Conservation (phyloP, 2,888 invertebrate species). For the Tachina lurida region DNA sequence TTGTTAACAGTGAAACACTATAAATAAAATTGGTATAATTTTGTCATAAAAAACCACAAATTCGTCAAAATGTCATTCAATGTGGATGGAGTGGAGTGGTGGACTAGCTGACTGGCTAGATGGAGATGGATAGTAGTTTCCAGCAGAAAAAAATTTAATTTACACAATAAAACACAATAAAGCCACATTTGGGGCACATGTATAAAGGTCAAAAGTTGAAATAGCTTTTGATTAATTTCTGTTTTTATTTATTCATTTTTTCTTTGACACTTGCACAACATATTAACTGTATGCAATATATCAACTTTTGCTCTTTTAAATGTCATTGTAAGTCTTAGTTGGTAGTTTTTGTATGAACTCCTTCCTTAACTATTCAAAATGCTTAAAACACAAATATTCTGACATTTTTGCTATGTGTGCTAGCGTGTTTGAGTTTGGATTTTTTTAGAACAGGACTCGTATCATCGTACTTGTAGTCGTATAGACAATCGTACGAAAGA, state of each 20-base stretch:
- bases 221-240: conserved; percentile 38
- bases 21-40: conserved; percentile 47
- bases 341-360: background rate
- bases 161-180: conserved; percentile 2
- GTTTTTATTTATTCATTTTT: background rate
- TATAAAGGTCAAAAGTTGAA: conserved; percentile 53
- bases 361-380: background rate
- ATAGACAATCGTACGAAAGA: too few relatives aligned
- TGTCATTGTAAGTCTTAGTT: background rate
- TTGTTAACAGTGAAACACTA: conserved; percentile 37
- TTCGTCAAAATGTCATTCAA: conserved; percentile 70
- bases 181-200: conserved; percentile 16
- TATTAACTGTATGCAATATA: conserved; percentile 1
- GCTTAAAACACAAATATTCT: too few relatives aligned
- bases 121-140: background rate
- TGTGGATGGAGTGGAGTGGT: background rate
- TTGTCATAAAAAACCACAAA: conserved; percentile 53
- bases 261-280: background rate
- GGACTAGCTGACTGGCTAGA: background rate
- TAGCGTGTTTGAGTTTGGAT: too few relatives aligned
- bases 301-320: background rate
- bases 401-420: too few relatives aligned
- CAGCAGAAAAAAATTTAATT: conserved; percentile 3
- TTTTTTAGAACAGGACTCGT: too few relatives aligned
- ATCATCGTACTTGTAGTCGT: too few relatives aligned